Base-by-base conservation (phyloP, 2,113 vertebrate genomes). In the Psephotus haematonotus region DNA sequence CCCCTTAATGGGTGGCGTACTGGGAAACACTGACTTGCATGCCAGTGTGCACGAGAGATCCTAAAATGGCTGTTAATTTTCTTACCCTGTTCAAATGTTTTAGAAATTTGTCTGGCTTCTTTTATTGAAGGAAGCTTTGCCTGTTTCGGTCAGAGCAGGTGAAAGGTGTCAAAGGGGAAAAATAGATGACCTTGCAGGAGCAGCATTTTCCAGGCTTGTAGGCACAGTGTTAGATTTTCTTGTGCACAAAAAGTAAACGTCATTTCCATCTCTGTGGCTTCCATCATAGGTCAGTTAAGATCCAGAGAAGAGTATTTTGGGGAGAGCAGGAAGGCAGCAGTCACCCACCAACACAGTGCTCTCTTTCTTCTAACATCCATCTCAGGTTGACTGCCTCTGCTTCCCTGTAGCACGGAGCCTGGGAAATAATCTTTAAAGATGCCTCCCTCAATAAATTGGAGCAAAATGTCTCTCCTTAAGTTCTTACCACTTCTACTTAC, bases 271-370 rank as follows among this genome's bases (percentile, higher is more conserved):
- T 88, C 49, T 35, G 29, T 22, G 55, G 9, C 46, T 95, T 93
- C 39, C 37, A 35, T 55, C 62, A 81, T 28, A 50, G 49, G 31
- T 59, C 41, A 50, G 1, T 43, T 65, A 67, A 74, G 43, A 77
- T 31, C 19, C 19, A 70, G 82, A 71, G 13, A 27, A 39, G 31
- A 52, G 31, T 41, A 46, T 63, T 88, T 53, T 74, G 29, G 35
- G 59, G 47, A n/a, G 33, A 49, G 46, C 0, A 2, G 17, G n/a
- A 39, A 84, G n/a, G 50, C 55, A 84, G 90, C 50, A 90, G 29
- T 46, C 2, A 1, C 18, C n/a, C 1, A 1, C 17, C 27, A 67
- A 46, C 43, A 18, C 13, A 1, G 12, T 3, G 19, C 7, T 53
- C 6, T 2, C 12, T 44, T 18, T 72, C 37, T n/a, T 8, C 12